Conservation (phyloP, 53 echinoderm and acorn worm genomes). For the Antedon mediterranea region DNA sequence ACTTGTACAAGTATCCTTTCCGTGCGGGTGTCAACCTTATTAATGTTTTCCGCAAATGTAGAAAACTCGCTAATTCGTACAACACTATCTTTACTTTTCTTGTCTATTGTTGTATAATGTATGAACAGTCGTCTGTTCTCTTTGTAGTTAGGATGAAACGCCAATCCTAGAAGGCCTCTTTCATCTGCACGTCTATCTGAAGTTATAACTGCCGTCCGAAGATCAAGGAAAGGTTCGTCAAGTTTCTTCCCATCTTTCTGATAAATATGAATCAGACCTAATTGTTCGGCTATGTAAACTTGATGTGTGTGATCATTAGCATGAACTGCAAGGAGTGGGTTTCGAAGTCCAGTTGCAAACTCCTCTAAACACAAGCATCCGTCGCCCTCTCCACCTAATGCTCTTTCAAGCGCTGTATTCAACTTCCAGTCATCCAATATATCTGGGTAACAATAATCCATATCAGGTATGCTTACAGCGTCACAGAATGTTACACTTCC, state of each 20-base stretch:
- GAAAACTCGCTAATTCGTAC: conserved; percentile 55
- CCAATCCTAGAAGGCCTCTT: conserved; percentile 66
- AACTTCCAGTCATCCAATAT: conserved; percentile 38
- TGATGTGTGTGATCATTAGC: conserved; percentile 78
- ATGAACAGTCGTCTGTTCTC: conserved; percentile 55
- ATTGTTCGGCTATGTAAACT: conserved; percentile 74
- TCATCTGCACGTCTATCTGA: conserved; percentile 51
- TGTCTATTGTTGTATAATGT: conserved; percentile 34
- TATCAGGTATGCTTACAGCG: conserved; percentile 34
- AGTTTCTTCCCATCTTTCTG: conserved; percentile 45
- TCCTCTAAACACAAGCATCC: conserved; percentile 81
- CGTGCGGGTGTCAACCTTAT: conserved; percentile 21
- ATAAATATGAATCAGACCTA: conserved; percentile 55
- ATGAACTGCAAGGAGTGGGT: conserved; percentile 60
- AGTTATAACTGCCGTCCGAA: conserved; percentile 43
- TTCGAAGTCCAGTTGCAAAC: conserved; percentile 69
- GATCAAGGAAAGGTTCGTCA: conserved; percentile 76
- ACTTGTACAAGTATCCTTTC: too few relatives aligned
- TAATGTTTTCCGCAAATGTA: conserved; percentile 31
- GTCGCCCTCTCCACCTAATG: conserved; percentile 38
- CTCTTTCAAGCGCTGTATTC: conserved; percentile 29
- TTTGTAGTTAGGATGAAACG: conserved; percentile 66
- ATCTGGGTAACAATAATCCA: conserved; percentile 76
- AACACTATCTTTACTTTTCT: background rate
- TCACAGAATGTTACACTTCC: conserved; percentile 48